Conservation (phyloP, 2,888 invertebrate species). For the Gortyna flavago region DNA sequence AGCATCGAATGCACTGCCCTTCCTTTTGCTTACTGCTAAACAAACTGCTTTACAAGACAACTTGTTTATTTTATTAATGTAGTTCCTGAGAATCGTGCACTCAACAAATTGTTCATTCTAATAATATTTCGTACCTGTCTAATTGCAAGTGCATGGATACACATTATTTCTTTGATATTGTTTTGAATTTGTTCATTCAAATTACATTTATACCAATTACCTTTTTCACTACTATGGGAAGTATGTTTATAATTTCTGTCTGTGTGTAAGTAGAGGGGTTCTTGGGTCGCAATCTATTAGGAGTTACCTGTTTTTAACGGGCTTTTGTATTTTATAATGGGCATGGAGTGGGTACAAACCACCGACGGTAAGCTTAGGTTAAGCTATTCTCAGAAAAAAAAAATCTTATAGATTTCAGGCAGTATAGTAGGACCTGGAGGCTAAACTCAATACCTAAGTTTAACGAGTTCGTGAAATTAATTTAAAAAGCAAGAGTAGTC, state of each 20-base stretch:
- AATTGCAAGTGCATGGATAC: background rate
- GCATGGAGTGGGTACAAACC: background rate
- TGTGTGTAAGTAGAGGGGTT: background rate
- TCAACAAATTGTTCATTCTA: background rate
- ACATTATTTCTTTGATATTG: constrained; percentile 3
- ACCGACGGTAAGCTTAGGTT: background rate
- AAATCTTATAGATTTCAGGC: too few relatives aligned
- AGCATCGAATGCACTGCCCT: constrained; percentile 62
- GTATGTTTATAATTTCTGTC: background rate
- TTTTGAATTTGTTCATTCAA: background rate
- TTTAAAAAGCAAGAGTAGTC: background rate
- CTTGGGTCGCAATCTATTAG: too few relatives aligned
- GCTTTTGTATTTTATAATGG: background rate
- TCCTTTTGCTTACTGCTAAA: constrained; percentile 51
- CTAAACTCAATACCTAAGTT: background rate
- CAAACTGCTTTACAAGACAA: constrained; percentile 53
- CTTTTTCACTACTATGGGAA: too few relatives aligned
- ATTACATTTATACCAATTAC: background rate
- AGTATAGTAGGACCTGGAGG: background rate
- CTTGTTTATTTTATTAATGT: constrained; percentile 69
- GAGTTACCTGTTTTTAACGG: background rate
- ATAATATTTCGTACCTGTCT: constrained; percentile 13
- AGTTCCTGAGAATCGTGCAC: constrained; percentile 62
- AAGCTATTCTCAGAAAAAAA: too few relatives aligned
- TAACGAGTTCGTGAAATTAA: background rate